Evolutionary conservation across 1,140 invertebrate species (phyloP).

Genomic region (Cydia strobilella): DNA sequence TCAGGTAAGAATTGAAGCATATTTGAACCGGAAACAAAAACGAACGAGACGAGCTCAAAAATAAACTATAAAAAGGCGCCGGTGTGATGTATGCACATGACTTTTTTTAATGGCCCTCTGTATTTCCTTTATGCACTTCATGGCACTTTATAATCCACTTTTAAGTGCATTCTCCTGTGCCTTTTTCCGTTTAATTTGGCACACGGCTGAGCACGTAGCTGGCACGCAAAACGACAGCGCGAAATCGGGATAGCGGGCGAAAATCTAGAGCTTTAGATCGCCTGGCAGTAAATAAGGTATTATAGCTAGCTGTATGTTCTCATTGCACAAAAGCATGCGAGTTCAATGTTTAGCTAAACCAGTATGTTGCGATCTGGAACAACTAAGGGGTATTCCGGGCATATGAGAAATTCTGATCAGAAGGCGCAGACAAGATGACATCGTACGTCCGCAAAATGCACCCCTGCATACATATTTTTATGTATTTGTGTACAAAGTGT

Average conservation of each 20-base stretch:
- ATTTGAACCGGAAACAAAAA: neutral
- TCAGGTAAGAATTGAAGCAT: no score
- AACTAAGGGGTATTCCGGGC: no score
- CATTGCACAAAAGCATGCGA: neutral
- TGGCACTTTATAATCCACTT: neutral
- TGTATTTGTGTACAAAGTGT: no score
- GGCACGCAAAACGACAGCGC: constrained; percentile 13
- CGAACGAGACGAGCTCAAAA: neutral
- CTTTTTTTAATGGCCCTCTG: neutral
- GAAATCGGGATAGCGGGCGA: constrained; percentile 13
- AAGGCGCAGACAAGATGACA: no score
- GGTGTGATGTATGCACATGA: neutral
- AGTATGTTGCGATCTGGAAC: neutral
- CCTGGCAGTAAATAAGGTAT: constrained; percentile 1
- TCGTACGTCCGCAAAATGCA: no score
- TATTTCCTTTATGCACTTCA: constrained; percentile 16
- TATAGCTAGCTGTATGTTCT: neutral
- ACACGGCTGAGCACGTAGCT: constrained; percentile 14
- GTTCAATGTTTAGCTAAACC: neutral
- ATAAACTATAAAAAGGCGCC: neutral
- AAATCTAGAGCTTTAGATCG: constrained; percentile 23
- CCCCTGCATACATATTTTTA: no score
- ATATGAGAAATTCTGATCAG: no score
- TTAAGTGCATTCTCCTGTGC: constrained; percentile 18
- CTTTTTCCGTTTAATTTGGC: constrained; percentile 21